These are phyloP conservation scores for Brachyhypopomus occidentalis DNA, from an alignment of 2,113 vertebrate genomes.

Conservation along the genomic window DNA sequence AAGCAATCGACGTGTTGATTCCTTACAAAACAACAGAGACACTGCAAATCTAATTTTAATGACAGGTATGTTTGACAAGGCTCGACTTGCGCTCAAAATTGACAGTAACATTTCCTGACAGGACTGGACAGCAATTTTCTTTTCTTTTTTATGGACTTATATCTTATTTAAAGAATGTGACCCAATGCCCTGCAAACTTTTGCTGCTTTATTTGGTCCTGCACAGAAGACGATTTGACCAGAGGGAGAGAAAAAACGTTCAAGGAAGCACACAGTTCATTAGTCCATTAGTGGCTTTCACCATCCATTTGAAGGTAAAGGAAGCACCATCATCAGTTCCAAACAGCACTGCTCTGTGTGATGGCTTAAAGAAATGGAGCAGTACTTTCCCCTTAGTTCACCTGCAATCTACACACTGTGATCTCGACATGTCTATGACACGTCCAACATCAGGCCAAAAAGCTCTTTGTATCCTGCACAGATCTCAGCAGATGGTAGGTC, in stretches of 20 bases:
- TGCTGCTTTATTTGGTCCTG: not conserved
- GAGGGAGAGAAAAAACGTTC: not conserved
- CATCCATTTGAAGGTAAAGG: not conserved
- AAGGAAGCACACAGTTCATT: slow-evolving; percentile 1
- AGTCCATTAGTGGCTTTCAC: slow-evolving; percentile 8
- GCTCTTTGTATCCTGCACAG: not conserved
- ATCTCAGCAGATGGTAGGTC: not conserved
- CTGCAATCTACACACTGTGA: slow-evolving; percentile 1
- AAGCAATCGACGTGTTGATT: not conserved
- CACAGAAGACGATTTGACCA: slow-evolving; percentile 1
- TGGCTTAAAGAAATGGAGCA: slow-evolving; percentile 17
- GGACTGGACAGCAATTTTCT: not conserved
- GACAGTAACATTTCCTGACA: not conserved
- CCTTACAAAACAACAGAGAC: not conserved
- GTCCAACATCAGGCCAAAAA: not conserved
- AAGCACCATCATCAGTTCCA: not conserved
- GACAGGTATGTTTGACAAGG: not conserved
- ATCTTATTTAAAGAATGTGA: not conserved
- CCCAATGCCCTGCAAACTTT: not conserved
- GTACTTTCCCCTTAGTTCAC: not conserved
- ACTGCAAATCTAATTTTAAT: too few relatives aligned
- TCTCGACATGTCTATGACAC: not conserved
- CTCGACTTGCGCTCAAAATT: not conserved
- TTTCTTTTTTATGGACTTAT: not conserved
- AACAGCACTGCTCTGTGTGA: not conserved